phyloP scores from a whole-genome alignment of 2,797 vertebrate species.

The Cynopterus sphinx region DNA sequence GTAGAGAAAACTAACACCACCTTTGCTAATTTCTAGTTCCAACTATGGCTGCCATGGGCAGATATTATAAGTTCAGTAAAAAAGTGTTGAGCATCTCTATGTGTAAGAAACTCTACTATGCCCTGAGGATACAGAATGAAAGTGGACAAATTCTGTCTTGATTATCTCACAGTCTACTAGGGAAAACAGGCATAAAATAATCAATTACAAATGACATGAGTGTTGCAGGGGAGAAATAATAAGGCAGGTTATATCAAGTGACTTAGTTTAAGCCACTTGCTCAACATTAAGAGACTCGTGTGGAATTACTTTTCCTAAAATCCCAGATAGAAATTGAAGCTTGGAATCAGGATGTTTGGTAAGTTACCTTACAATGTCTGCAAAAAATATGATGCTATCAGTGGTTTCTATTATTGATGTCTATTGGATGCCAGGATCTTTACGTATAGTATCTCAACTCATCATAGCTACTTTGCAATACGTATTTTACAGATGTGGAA shows the following conservation, averaged over 20 bases:
- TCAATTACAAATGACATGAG: not conserved
- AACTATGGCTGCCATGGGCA: not conserved
- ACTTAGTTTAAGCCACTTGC: not conserved
- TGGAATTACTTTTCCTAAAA: not conserved
- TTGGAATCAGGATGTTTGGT: not conserved
- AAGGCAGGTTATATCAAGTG: not conserved
- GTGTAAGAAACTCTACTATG: not conserved
- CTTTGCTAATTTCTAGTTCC: not conserved
- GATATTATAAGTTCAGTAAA: not conserved
- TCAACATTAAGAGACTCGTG: not conserved
- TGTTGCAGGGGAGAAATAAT: conserved; percentile 27
- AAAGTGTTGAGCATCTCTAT: not conserved
- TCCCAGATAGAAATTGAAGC: not conserved
- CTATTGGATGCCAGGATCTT: not conserved
- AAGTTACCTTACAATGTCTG: not conserved
- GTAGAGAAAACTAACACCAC: not conserved
- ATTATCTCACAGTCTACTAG: conserved; percentile 22
- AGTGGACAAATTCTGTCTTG: not conserved
- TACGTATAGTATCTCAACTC: not conserved
- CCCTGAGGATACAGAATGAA: not conserved
- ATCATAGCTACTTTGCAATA: not conserved
- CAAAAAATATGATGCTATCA: not conserved
- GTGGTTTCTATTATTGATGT: not conserved
- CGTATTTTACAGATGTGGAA: conserved; percentile 8
- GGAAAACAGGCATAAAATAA: not conserved